Evolutionary conservation across 2,797 vertebrate genomes (phyloP).

Genomic region (Gallirallus australis): DNA sequence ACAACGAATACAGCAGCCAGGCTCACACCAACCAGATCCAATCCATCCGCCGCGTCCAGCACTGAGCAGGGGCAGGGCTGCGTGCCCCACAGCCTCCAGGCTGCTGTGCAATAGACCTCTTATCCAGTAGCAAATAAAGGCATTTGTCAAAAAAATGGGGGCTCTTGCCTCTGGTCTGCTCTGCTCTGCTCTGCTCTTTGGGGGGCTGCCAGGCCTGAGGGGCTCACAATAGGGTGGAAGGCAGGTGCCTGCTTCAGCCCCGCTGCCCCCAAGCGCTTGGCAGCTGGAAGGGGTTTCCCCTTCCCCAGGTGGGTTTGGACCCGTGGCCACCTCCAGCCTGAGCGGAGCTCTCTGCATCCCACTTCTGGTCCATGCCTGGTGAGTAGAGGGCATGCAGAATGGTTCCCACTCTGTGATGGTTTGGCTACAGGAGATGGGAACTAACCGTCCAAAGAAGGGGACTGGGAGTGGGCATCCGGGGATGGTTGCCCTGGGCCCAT

Average conservation of each 20-base stretch:
- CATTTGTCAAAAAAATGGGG: slow-evolving; percentile 60
- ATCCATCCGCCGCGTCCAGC: slow-evolving; percentile 96
- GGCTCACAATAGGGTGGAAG: not conserved
- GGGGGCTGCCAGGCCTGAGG: not conserved
- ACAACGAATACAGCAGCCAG: slow-evolving; percentile 94
- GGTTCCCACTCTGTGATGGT: not conserved
- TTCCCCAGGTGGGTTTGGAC: not conserved
- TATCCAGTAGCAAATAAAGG: slow-evolving; percentile 76
- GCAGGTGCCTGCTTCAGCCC: not conserved
- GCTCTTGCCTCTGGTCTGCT: not conserved
- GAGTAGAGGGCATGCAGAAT: not conserved
- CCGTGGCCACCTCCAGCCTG: fast-evolving
- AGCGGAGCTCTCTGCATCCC: not conserved
- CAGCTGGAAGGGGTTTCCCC: not conserved
- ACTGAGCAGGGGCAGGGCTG: slow-evolving; percentile 81
- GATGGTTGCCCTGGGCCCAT: not conserved
- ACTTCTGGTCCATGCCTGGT: not conserved
- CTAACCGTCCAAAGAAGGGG: not conserved
- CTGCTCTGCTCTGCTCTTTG: not conserved
- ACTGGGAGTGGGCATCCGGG: not conserved
- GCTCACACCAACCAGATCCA: slow-evolving; percentile 97
- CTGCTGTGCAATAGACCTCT: slow-evolving; percentile 48
- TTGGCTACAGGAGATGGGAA: not conserved
- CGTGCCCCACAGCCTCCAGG: slow-evolving; percentile 5
- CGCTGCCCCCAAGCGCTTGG: not conserved